Base-by-base conservation (phyloP, 2,113 vertebrate species). In the Tupaia chinensis region DNA sequence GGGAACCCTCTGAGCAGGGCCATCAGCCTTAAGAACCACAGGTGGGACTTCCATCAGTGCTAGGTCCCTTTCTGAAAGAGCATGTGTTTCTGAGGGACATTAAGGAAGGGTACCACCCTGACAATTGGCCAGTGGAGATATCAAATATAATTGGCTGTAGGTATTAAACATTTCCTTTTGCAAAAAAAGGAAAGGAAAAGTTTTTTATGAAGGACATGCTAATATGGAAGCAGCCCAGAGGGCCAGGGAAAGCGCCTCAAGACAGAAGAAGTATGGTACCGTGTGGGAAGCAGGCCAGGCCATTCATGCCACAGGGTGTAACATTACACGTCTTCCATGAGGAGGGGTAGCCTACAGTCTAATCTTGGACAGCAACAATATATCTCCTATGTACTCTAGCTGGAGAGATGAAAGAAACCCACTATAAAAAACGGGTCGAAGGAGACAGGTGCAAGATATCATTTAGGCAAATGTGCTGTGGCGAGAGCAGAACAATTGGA, bases 161-260 rank as follows among this genome's bases (percentile, higher is more conserved):
- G 60, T 91, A 74, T 1, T 80, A 66, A 58, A 34, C 44, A 77
- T 56, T 73, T 94, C 68, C 23, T 93, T 86, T 68, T 66, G 23
- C 0, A 44, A 44, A 44, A 44, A 44, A 44, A 44, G 44, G 44
- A 44, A 44, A 44, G 44, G 44, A 44, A 44, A 80, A 60, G 61
- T 80, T 87, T 89, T 16, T 96, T 89, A 72, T 16, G 53, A 72
- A 91, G 14, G 17, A 69, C 20, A 84, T 76, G 22, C 20, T 90
- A 69, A 58, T 65, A 27, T 65, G 25, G 32, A 87, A 80, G 68
- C 53, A 92, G 32, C 23, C 9, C 25, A 80, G 74, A 90, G 22
- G 63, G 58, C 22, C 34, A 72, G 70, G 54, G 32, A 66, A 23
- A 9, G 32, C 9, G 11, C 27, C 60, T 82, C 60, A 87, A n/a